These are phyloP conservation scores for Camponotus vicinus DNA, from an alignment of 1,140 invertebrate species.

Conservation along the genomic window DNA sequence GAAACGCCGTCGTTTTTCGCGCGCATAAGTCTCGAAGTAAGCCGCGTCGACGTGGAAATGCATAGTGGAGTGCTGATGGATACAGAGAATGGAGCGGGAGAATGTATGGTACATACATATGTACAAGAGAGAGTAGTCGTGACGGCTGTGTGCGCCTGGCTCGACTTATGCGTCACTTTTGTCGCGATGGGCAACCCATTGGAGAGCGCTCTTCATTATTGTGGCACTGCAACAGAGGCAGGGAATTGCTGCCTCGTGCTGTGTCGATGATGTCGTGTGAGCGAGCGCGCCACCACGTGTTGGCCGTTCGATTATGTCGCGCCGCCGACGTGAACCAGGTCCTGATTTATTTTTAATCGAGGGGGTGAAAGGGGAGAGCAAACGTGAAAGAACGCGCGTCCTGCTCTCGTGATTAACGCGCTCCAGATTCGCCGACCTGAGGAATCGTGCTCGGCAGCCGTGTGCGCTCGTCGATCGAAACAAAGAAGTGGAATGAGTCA, in stretches of 20 bases:
- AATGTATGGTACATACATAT: neutral
- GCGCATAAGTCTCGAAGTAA: slow-evolving; percentile 44
- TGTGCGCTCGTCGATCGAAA: slow-evolving; percentile 29
- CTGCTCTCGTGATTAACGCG: slow-evolving; percentile 48
- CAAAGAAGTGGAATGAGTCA: slow-evolving; percentile 15
- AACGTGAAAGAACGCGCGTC: slow-evolving; percentile 37
- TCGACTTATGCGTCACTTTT: slow-evolving; percentile 62
- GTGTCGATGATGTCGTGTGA: neutral
- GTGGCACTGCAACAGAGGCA: neutral
- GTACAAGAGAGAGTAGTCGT: neutral
- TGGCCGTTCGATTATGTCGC: slow-evolving; percentile 27
- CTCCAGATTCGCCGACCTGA: slow-evolving; percentile 49
- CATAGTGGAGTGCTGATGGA: neutral
- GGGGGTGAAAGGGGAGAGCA: too few species aligned
- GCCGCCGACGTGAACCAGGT: slow-evolving; percentile 6
- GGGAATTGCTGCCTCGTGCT: neutral
- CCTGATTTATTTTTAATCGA: slow-evolving; percentile 55
- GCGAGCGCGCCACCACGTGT: slow-evolving; percentile 3
- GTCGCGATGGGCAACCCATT: slow-evolving; percentile 31
- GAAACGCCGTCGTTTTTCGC: slow-evolving; percentile 26
- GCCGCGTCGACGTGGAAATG: slow-evolving; percentile 40
- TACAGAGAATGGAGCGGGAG: slow-evolving; percentile 27
- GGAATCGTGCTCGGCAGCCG: slow-evolving; percentile 1
- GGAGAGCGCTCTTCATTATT: slow-evolving; percentile 12
- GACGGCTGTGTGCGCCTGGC: neutral